A percentile compares a stretch with the other conserved stretches of the same genome.
Conservation (phyloP, 2,113 vertebrate species). For the Hydrochoerus hydrochaeris region DNA sequence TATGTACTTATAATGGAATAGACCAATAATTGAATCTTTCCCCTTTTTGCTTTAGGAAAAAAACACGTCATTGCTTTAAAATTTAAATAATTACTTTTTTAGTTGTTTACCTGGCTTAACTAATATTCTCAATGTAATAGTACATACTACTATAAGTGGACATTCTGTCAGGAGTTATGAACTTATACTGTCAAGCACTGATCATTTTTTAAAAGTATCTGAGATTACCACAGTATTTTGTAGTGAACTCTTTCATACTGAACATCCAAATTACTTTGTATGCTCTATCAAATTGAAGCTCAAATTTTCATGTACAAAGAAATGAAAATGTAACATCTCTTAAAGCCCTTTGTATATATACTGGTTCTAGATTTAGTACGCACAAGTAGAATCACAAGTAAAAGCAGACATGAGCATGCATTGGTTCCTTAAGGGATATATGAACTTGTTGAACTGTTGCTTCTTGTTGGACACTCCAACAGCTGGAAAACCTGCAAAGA, state of each 20-base stretch:
- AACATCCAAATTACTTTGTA: constrained; percentile 1
- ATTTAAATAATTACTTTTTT: neutral
- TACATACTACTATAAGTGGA: neutral
- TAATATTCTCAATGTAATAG: neutral
- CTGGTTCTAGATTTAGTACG: neutral
- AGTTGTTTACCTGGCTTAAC: neutral
- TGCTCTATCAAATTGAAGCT: neutral
- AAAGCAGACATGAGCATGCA: neutral
- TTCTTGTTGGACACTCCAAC: neutral
- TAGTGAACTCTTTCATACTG: constrained; percentile 16
- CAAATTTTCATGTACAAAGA: neutral
- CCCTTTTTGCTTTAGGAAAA: neutral
- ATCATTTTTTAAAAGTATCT: neutral
- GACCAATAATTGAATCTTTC: neutral
- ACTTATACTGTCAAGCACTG: neutral
- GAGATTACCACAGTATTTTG: constrained; percentile 12
- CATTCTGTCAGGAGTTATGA: neutral
- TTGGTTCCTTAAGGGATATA: neutral
- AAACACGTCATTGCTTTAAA: neutral
- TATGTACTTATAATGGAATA: neutral
- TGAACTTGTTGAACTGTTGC: neutral
- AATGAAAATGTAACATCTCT: neutral
- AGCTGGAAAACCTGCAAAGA: neutral
- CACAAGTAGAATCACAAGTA: neutral
- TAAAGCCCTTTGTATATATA: neutral